Base-by-base conservation (phyloP, 1,140 invertebrate species). In the Achatina immaculata region DNA sequence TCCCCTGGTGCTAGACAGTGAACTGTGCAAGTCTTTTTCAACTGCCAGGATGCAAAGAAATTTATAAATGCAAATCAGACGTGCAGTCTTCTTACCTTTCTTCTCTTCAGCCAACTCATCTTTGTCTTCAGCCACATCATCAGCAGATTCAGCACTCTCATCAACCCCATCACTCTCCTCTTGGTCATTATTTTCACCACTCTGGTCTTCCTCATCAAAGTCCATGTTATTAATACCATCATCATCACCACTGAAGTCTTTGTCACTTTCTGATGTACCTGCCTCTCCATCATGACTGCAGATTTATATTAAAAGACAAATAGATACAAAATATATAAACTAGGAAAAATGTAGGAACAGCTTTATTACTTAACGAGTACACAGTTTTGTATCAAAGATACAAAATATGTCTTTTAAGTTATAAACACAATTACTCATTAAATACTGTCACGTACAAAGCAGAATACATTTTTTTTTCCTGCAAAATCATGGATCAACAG, bases 131-230 rank as follows among this genome's bases (percentile, higher is more conserved):
- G 40, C 75, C 21, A 34, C 19, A 24, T 38, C 66, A 31, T 69
- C 77, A 48, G 69, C 77, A 3, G 11, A 24, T 19, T 62, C 77
- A 68, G 65, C 42, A 28, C 40, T 31, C 11, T 58, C 58, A 66
- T 78, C 65, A 24, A 19, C 42, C 9, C 6, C n/a, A 21, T 62
- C 31, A 14, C 45, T 55, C 11, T 71, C 66, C 7, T 65, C 51
- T 69, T 71, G 40, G 31, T 78, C 40, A 45, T 78, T 58, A 45
- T 79, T 24, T 40, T 65, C 40, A 48, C 36, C 58, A 43, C 36
- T 28, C 19, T 11, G 58, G 11, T 66, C 58, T n/a, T 51, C 58
- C 0, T 34, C 62, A 69, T 69, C 65, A 48, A 38, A 7, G 7
- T 65, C 28, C 14, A 38, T 55, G 36, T 58, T 36, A 28, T 11